phyloP scores from a whole-genome alignment of 1,140 invertebrate species.

The Araneus ventricosus region DNA sequence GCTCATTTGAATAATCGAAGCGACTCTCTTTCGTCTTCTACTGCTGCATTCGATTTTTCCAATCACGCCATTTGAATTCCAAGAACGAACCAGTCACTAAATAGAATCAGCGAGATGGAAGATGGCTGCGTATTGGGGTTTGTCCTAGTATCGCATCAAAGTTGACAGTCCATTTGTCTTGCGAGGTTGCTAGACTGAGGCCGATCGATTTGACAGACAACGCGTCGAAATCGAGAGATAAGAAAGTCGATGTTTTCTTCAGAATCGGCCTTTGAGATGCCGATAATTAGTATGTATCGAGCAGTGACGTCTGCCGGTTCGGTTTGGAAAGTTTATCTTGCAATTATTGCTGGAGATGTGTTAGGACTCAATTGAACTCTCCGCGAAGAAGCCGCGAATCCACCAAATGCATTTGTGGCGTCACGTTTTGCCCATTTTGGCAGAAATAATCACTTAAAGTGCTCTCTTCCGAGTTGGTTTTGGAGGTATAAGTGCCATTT shows the following conservation, averaged over 20 bases:
- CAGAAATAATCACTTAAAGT: no score
- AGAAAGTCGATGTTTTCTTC: conserved; percentile 42
- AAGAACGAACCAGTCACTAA: background rate
- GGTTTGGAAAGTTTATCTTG: conserved; percentile 16
- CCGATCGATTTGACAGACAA: conserved; percentile 23
- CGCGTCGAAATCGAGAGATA: conserved; percentile 41
- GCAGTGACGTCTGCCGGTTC: background rate
- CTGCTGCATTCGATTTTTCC: background rate
- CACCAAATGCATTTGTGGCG: no score
- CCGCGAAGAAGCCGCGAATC: background rate
- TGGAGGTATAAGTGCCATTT: no score
- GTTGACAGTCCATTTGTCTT: conserved; percentile 58
- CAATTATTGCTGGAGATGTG: conserved; percentile 1
- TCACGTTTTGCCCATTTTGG: no score
- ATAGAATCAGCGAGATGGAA: background rate
- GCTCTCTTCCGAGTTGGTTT: no score
- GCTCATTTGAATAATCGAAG: conserved; percentile 18
- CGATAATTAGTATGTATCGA: conserved; percentile 42
- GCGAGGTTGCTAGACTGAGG: background rate
- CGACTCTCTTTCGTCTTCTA: background rate
- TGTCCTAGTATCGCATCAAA: conserved; percentile 31
- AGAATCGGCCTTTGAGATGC: conserved; percentile 35
- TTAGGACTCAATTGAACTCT: conserved; percentile 15
- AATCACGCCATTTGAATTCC: conserved; percentile 30
- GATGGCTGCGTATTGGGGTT: background rate